phyloP scores from a whole-genome alignment of 2,888 invertebrate species.

The Dorcus hopei region DNA sequence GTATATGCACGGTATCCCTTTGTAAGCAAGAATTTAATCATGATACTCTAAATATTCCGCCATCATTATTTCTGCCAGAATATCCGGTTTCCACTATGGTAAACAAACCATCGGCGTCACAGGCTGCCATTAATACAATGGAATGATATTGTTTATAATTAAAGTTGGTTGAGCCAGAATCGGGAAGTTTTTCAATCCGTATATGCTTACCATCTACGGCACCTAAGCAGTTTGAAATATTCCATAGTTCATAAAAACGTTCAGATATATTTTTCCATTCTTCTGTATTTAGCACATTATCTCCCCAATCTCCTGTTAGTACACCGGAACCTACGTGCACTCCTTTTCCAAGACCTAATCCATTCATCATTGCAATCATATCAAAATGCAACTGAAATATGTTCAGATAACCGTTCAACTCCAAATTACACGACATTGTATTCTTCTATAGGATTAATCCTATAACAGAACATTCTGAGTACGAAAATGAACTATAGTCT shows the following conservation, averaged over 20 bases:
- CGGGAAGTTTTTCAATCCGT: constrained; percentile 31
- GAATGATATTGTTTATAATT: constrained; percentile 36
- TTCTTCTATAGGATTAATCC: too few relatives aligned
- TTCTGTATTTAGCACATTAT: constrained; percentile 10
- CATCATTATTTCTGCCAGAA: constrained; percentile 37
- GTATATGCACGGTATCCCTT: constrained; percentile 8
- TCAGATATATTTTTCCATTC: constrained; percentile 23
- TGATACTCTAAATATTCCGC: constrained; percentile 30
- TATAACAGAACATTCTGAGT: too few relatives aligned
- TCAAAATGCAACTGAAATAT: too few relatives aligned
- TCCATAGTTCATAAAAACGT: constrained; percentile 5
- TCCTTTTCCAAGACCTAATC: too few relatives aligned
- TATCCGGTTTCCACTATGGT: constrained; percentile 34
- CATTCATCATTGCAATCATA: too few relatives aligned
- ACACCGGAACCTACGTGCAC: too few relatives aligned
- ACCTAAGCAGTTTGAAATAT: constrained; percentile 12
- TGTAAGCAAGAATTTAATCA: constrained; percentile 23
- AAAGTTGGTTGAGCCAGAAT: constrained; percentile 27
- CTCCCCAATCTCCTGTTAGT: not conserved
- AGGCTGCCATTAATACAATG: constrained; percentile 32
- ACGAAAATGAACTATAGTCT: too few relatives aligned
- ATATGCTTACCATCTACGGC: constrained; percentile 21
- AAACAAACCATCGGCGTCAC: constrained; percentile 36
- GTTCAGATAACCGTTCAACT: too few relatives aligned
- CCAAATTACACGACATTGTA: too few relatives aligned